Evolutionary conservation across 2,888 invertebrate species (phyloP), one percentile per base, ranked within the genome.

Genomic region (Brenthis hecate): DNA sequence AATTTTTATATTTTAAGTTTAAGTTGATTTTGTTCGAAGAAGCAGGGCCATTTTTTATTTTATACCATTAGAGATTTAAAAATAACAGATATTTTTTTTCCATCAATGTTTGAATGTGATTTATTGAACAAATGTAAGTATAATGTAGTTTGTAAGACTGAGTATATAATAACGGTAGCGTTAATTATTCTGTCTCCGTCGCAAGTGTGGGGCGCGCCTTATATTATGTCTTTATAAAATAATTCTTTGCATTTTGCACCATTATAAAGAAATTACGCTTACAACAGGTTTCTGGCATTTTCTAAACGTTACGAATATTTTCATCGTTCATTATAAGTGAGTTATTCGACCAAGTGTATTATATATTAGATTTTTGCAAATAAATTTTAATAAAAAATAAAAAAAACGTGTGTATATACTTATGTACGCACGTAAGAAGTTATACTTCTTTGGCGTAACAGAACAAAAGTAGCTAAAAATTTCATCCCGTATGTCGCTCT

Each of bases 141-240:
- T 60, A 60, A 14, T 60, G n/a, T 60, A 60, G 58, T 60, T n/a
- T 28, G 48, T 60, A 60, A 60, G 58, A 60, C 58, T 60, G 58
- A 60, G 48, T 50, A 60, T 60, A 48, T 28, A 47, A n/a, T 60
- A 48, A 60, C 13, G 23, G 47, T 60, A 60, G 36, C 32, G 48
- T 28, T 43, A 48, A 60, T n/a, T 23, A n/a, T 23, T 60, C 48
- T 6, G 16, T 53, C 19, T 54, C 54, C 54, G 54, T 23, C 54
- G 54, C 54, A 13, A 23, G 54, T 54, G 23, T 54, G 54, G 1
- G 23, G 13, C 13, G 54, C 19, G 19, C 54, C 23, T 54, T 54
- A 54, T 19, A 8, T 32, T 48, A 56, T 13, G 56, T 14, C 6
- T 56, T 11, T 13, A 50, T 13, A 3, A 28, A 55, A 19, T 8